Evolutionary conservation across 2,113 vertebrate genomes (phyloP), one percentile per base, ranked within the genome.

Genomic region (Centrocercus urophasianus): DNA sequence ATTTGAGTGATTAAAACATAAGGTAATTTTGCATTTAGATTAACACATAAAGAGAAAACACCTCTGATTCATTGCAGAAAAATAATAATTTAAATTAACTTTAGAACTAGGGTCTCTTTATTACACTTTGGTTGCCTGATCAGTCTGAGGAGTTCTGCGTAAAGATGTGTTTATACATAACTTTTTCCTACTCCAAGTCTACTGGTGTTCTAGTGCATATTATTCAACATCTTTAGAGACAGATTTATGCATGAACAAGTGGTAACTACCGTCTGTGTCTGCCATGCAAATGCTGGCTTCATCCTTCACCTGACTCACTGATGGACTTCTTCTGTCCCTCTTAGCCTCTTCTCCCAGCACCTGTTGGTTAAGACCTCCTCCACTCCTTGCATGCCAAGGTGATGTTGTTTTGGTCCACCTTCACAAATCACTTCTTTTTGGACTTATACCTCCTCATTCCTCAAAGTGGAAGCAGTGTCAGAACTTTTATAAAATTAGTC

Each of bases 191-290:
- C 42, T 81, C 38, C 13, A 47, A 61, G 42, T 28, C 22, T 69
- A 17, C 3, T 71, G 14, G 8, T 71, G n/a, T 42, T 65, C 76
- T 60, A 75, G 80, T 54, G 19, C 17, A 27, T 40, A 28, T 32
- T 52, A 34, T 65, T 59, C 70, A 76, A 40, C 5, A 10, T 40
- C 30, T 54, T 71, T 36, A 65, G 13, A 85, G 21, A 4, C 0
- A 0, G 20, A 65, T 40, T 54, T 85, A 59, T 0, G 0, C 16
- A n/a, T 15, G 28, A 7, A 16, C 13, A 45, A 1, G 1, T 42
- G 8, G n/a, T 40, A 70, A 81, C 38, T 16, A 27, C 20, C 18
- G 28, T 34, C 25, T 69, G 15, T 4, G 50, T 27, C 38, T 57
- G 36, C 13, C 18, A 20, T 0, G 0, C 34, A 4, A 6, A 63